Base-by-base conservation (phyloP, 2,888 invertebrate species). In the Torymus tubicola region DNA sequence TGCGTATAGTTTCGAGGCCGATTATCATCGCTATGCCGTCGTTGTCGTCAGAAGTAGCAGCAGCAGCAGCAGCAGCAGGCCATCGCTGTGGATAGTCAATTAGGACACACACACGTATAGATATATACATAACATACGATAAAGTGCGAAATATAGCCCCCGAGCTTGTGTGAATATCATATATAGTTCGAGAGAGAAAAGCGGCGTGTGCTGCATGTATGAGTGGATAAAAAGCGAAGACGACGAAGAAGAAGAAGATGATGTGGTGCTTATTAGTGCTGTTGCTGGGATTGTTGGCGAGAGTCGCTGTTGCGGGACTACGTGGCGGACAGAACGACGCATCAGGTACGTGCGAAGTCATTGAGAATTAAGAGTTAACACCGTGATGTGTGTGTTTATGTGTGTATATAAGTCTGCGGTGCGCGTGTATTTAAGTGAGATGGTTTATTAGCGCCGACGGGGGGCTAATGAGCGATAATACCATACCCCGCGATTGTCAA, bases 261-360 rank as follows among this genome's bases (percentile, higher is more conserved):
- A 81, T 81, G 81, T 81, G 81, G 81, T 75, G 72, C 71, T 67
- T 42, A 42, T 42, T 81, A 72, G 78, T 81, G 67, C 76, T 82
- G 80, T 84, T 89, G 81, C 83, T 89, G 83, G 88, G 87, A 87
- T 86, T 90, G 84, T 86, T 90, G 84, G 87, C 86, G 82, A 86
- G 87, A 83, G 87, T 86, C 78, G 86, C 84, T 78, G 86, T 86
- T 86, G 72, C 86, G 83, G 52, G 84, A 78, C 75, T 77, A 42
- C 42, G 82, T 63, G 73, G 80, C 81, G 82, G 83, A 82, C 81
- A 77, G 65, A 80, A 83, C 81, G 89, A 88, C 76, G 86, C 86
- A 84, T 85, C 85, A 65, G 89, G 89, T 88, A 83, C 1, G 69
- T 61, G 31, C 12, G 31, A 42, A 1, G 0, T 14, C 2, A 24